phyloP scores from a whole-genome alignment of 2,797 vertebrate species.

The Merluccius polli region DNA sequence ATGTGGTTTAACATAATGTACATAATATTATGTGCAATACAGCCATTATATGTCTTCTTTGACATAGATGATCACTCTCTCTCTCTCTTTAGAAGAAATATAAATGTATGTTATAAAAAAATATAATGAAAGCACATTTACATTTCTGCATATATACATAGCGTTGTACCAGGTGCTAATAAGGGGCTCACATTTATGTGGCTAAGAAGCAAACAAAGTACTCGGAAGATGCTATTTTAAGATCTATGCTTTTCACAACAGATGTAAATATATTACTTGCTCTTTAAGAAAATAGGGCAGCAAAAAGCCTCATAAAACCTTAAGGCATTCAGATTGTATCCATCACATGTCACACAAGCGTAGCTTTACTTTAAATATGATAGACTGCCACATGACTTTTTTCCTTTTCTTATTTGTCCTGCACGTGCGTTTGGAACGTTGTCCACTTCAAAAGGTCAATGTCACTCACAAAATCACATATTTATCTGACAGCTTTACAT shows the following conservation, averaged over 20 bases:
- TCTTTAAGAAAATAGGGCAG: slow-evolving; percentile 80
- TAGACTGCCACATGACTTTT: slow-evolving; percentile 17
- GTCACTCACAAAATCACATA: slow-evolving; percentile 1
- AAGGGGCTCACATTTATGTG: slow-evolving; percentile 84
- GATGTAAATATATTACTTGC: slow-evolving; percentile 87
- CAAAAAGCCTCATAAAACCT: slow-evolving; percentile 78
- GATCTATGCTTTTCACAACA: slow-evolving; percentile 80
- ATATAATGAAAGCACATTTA: background rate
- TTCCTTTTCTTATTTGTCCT: background rate
- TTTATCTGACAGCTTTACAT: background rate
- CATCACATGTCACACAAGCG: slow-evolving; percentile 55
- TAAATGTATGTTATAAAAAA: background rate
- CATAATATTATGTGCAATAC: background rate
- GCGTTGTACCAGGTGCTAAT: slow-evolving; percentile 53
- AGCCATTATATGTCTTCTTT: background rate
- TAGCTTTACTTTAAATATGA: slow-evolving; percentile 46
- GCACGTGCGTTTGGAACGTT: slow-evolving; percentile 10
- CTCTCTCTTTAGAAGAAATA: background rate
- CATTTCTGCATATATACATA: background rate
- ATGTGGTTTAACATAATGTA: background rate
- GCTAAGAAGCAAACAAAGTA: slow-evolving; percentile 83
- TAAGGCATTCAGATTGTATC: slow-evolving; percentile 79
- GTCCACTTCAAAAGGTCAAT: slow-evolving; percentile 1
- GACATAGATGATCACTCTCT: background rate
- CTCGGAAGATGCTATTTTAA: slow-evolving; percentile 78